phyloP scores from a whole-genome alignment of 2,888 invertebrate species.

The Crocallis elinguaria region DNA sequence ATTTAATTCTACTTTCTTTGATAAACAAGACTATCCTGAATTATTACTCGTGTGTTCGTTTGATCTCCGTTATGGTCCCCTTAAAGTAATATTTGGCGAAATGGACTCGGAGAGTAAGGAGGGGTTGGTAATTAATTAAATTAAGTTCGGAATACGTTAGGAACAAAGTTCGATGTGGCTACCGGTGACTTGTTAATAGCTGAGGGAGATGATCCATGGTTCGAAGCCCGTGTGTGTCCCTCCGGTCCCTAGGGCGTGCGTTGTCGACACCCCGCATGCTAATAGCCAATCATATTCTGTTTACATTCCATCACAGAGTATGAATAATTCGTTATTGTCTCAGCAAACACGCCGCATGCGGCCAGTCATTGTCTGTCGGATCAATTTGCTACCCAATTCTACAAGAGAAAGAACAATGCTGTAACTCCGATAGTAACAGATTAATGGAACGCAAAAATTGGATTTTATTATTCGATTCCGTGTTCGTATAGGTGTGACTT shows the following conservation, averaged over 20 bases:
- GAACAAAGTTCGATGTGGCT: slow-evolving; percentile 75
- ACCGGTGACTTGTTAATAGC: slow-evolving; percentile 77
- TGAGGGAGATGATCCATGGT: slow-evolving; percentile 73
- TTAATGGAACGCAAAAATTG: slow-evolving; percentile 71
- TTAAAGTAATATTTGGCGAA: slow-evolving; percentile 78
- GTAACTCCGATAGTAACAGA: slow-evolving; percentile 59
- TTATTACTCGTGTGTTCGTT: slow-evolving; percentile 55
- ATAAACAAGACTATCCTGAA: slow-evolving; percentile 54
- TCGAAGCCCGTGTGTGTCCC: slow-evolving; percentile 47
- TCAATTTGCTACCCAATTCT: slow-evolving; percentile 73
- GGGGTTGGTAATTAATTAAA: slow-evolving; percentile 81
- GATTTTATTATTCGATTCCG: slow-evolving; percentile 61
- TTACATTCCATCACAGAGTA: slow-evolving; percentile 83
- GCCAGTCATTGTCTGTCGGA: slow-evolving; percentile 78
- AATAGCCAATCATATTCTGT: slow-evolving; percentile 85
- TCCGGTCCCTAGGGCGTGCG: slow-evolving; percentile 59
- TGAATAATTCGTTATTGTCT: slow-evolving; percentile 85
- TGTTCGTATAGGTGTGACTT: slow-evolving; percentile 49
- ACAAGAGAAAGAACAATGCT: slow-evolving; percentile 68
- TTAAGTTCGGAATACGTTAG: slow-evolving; percentile 80
- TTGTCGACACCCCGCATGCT: slow-evolving; percentile 72
- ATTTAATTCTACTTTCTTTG: slow-evolving; percentile 57
- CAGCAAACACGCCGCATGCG: slow-evolving; percentile 68
- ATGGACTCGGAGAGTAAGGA: slow-evolving; percentile 61
- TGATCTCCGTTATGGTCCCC: slow-evolving; percentile 70